phyloP scores from a whole-genome alignment of 1,140 invertebrate species.

The Doryteuthis pealeii region DNA sequence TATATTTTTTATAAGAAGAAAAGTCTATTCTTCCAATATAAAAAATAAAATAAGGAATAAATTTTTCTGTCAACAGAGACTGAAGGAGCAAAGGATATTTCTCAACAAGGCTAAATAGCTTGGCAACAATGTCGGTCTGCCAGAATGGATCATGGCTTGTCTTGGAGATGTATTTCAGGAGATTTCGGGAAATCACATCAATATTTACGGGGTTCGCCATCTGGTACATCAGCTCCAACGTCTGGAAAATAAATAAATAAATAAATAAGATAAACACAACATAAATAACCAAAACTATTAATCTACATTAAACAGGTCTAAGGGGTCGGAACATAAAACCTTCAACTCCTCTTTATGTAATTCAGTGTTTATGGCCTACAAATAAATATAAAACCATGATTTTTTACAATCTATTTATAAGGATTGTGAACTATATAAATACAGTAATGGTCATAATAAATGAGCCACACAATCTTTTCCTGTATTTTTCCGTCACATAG shows the following conservation, averaged over 20 bases:
- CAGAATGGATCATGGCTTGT: constrained; percentile 11
- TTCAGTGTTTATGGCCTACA: too few species aligned
- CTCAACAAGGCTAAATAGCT: constrained; percentile 6
- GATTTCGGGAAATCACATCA: constrained; percentile 41
- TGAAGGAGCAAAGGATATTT: background rate
- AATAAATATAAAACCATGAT: too few species aligned
- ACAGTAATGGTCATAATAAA: too few species aligned
- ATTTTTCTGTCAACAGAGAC: background rate
- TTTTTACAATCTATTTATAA: too few species aligned
- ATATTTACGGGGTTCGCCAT: constrained; percentile 48
- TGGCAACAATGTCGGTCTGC: constrained; percentile 9
- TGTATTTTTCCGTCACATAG: too few species aligned
- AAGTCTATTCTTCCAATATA: background rate
- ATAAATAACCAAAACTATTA: background rate
- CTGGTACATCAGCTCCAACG: constrained; percentile 43
- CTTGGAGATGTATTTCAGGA: constrained; percentile 39
- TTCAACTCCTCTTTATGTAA: too few species aligned
- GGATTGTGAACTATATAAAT: too few species aligned
- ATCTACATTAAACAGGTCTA: too few species aligned
- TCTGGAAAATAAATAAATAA: constrained; percentile 28
- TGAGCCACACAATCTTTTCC: too few species aligned
- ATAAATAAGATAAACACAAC: background rate
- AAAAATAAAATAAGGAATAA: background rate
- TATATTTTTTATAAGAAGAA: too few species aligned
- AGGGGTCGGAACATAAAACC: too few species aligned